Conservation (phyloP, 1,140 invertebrate species). For the Papilio aristodemus region DNA sequence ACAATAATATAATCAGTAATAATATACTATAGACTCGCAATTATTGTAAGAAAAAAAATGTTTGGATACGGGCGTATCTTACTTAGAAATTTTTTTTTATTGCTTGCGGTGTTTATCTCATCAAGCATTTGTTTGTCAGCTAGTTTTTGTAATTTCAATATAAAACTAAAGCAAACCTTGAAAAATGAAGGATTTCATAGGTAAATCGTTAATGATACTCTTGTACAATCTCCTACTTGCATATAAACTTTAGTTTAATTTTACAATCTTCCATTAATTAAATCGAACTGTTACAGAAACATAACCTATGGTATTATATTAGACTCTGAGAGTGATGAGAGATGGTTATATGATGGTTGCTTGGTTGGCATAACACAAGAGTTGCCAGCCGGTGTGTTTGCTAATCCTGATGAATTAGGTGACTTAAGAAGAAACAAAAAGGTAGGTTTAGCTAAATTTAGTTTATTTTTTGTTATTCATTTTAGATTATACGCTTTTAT, state of each 20-base stretch:
- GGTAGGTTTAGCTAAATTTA: no score
- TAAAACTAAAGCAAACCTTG: conserved; percentile 55
- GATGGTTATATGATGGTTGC: conserved; percentile 53
- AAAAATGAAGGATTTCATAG: conserved; percentile 65
- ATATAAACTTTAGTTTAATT: no score
- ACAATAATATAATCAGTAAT: neutral
- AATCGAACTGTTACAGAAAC: conserved; percentile 60
- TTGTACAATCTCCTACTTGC: no score
- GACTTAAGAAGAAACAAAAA: conserved; percentile 41
- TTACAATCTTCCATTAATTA: no score
- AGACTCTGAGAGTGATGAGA: conserved; percentile 39
- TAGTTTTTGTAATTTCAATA: conserved; percentile 54
- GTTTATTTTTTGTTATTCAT: conserved; percentile 3
- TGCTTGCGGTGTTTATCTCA: neutral
- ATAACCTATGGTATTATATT: conserved; percentile 56
- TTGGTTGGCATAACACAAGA: conserved; percentile 51
- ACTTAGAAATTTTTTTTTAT: neutral
- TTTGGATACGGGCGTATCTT: neutral
- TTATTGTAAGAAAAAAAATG: neutral
- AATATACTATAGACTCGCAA: neutral
- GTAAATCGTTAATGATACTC: conserved; percentile 41
- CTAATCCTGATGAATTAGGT: conserved; percentile 58
- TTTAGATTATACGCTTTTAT: no score
- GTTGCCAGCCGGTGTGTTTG: conserved; percentile 56
- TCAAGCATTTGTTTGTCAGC: neutral